Percentiles rank a stretch among this genome's conserved stretches.
Evolutionary conservation across 2,113 vertebrate genomes (phyloP).

Genomic region (Corvus hawaiiensis): DNA sequence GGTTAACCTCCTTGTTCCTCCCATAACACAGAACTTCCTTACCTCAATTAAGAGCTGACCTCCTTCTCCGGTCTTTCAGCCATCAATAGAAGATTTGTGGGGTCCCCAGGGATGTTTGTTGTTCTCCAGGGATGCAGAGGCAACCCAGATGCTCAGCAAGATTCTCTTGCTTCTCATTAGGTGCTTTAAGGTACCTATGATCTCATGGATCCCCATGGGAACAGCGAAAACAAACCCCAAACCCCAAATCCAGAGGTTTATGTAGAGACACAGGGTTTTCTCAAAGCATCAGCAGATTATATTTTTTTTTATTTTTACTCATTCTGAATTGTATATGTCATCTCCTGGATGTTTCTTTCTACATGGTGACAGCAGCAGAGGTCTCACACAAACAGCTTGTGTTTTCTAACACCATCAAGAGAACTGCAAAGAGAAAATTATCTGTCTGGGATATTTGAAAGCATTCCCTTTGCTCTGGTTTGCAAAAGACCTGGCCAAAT

Average conservation of each 20-base stretch:
- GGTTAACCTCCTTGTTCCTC: neutral
- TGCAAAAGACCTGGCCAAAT: neutral
- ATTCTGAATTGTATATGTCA: neutral
- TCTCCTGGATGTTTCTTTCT: neutral
- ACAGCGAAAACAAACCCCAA: neutral
- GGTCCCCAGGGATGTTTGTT: neutral
- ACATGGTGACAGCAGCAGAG: neutral
- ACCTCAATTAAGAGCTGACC: neutral
- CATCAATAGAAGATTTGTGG: accelerated
- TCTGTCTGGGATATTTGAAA: neutral
- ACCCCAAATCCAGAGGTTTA: neutral
- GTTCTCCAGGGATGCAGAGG: neutral
- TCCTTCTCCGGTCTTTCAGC: neutral
- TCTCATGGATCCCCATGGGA: neutral
- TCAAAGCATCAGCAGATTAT: neutral
- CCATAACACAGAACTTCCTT: neutral
- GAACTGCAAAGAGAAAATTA: neutral
- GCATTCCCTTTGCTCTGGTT: neutral
- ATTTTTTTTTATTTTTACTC: neutral
- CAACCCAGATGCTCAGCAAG: neutral
- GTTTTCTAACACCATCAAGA: neutral
- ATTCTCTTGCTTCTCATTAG: neutral
- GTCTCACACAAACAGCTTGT: neutral
- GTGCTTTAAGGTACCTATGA: neutral
- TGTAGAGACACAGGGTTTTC: accelerated